phyloP scores from a whole-genome alignment of 2,113 vertebrate species.

The Microtus pennsylvanicus region DNA sequence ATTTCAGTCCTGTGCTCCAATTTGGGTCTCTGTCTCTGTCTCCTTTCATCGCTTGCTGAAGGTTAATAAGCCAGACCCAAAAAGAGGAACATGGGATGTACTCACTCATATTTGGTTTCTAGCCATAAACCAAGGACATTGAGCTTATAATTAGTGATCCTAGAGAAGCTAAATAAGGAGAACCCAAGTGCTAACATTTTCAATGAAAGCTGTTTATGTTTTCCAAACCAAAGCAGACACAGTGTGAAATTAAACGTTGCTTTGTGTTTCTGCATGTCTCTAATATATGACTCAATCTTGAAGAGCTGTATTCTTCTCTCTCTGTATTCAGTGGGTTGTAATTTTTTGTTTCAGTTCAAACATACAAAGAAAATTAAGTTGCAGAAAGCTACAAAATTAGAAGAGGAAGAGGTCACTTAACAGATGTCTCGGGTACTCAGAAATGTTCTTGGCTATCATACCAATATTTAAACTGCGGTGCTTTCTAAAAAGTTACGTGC shows the following conservation, averaged over 20 bases:
- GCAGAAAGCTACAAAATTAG: not conserved
- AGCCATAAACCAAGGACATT: too few species aligned
- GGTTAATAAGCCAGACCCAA: too few species aligned
- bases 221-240: slow-evolving; percentile 46
- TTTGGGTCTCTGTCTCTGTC: too few species aligned
- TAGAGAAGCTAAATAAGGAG: too few species aligned
- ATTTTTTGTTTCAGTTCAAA: not conserved
- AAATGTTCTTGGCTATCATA: not conserved
- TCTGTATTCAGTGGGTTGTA: not conserved
- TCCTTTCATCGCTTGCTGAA: too few species aligned
- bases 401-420: not conserved
- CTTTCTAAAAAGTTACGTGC: slow-evolving; percentile 16
- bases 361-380: slow-evolving; percentile 1
- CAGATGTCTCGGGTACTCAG: not conserved
- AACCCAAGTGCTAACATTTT: not conserved
- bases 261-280: not conserved
- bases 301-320: not conserved
- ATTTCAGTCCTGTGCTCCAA: too few species aligned
- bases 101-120: too few species aligned
- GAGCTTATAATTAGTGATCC: too few species aligned
- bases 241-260: not conserved
- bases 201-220: not conserved
- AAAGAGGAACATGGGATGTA: too few species aligned
- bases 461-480: not conserved
- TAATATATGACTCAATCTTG: not conserved